phyloP scores from a whole-genome alignment of 64 coral and sea anemone species.

The Trachythela sp. region DNA sequence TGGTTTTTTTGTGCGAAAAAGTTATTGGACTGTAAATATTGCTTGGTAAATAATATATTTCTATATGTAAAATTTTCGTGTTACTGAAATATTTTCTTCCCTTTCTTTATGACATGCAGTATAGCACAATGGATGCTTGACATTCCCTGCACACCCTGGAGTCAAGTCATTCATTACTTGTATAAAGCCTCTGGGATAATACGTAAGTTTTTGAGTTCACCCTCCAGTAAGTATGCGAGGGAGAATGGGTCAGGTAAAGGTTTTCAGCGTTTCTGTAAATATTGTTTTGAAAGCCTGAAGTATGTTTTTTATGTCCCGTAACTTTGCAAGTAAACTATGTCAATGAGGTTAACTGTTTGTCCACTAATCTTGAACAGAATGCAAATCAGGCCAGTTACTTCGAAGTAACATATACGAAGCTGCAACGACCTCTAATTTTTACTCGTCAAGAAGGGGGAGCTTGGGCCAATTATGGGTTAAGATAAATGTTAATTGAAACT shows the following conservation, averaged over 20 bases:
- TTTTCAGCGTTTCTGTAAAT: too few species aligned
- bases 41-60: neutral
- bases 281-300: neutral
- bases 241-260: neutral
- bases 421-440: too few species aligned
- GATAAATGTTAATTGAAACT: too few species aligned
- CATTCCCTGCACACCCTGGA: conserved; percentile 98
- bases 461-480: too few species aligned
- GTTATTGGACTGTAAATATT: neutral
- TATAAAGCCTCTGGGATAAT: conserved; percentile 24
- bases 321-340: too few species aligned
- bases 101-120: conserved; percentile 55
- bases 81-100: conserved; percentile 63
- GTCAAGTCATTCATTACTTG: conserved; percentile 68
- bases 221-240: conserved; percentile 64
- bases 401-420: too few species aligned
- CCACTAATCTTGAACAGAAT: too few species aligned
- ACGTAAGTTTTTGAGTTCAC: conserved; percentile 65
- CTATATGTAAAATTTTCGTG: conserved; percentile 30
- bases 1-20: neutral
- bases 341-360: too few species aligned
- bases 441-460: too few species aligned
- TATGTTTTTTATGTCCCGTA: too few species aligned
- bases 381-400: too few species aligned
- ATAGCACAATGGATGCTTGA: conserved; percentile 75